Conservation (phyloP, 2,888 invertebrate species). For the Neoitamus cyanurus region DNA sequence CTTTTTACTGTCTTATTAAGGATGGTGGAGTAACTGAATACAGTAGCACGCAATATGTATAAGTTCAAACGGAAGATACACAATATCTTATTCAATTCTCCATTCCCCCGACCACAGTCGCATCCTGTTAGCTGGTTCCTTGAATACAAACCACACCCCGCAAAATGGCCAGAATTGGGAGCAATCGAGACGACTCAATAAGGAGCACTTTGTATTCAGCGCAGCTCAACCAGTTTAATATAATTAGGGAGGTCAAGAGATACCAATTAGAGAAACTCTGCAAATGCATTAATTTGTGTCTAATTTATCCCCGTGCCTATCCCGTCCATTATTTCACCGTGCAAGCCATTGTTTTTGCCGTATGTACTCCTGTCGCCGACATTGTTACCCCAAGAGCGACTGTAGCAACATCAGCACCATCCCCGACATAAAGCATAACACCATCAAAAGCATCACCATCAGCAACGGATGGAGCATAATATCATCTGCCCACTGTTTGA, state of each 20-base stretch:
- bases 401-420: neutral
- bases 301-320: neutral
- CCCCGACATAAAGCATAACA: neutral
- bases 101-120: neutral
- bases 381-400: neutral
- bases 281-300: slow-evolving; percentile 10
- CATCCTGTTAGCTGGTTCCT: neutral
- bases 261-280: slow-evolving; percentile 6
- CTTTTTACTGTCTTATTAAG: no score
- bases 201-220: neutral
- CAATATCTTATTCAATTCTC: neutral
- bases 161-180: neutral
- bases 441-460: neutral
- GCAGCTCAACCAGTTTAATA: slow-evolving; percentile 4
- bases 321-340: neutral
- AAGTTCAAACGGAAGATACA: no score
- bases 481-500: neutral
- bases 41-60: no score
- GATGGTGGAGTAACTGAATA: no score
- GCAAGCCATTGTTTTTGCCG: neutral
- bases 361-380: neutral
- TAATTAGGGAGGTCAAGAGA: slow-evolving; percentile 9
- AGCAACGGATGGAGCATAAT: neutral
- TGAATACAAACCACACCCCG: neutral
- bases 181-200: neutral